A percentile compares a stretch with the other conserved stretches of the same genome.
Evolutionary conservation across 2,888 invertebrate species (phyloP).

Genomic region (Nemoura dubitans): DNA sequence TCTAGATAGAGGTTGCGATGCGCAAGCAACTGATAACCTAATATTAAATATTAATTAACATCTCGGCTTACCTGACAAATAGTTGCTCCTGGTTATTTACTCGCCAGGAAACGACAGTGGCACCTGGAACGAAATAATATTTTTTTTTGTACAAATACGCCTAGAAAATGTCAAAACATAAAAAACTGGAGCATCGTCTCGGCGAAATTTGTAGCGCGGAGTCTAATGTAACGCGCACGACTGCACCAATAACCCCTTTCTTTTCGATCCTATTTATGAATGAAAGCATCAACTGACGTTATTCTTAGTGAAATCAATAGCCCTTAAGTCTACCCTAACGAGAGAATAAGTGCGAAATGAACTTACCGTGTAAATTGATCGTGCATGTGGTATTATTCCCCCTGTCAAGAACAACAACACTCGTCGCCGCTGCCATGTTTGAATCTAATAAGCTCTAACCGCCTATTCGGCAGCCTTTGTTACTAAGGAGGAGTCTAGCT

Average conservation of each 20-base stretch:
- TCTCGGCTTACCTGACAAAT: slow-evolving; percentile 85
- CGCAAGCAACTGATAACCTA: not conserved
- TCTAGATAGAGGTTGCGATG: not conserved
- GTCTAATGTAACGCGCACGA: slow-evolving; percentile 49
- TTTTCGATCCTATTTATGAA: not conserved
- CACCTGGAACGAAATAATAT: slow-evolving; percentile 72
- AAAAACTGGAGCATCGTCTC: slow-evolving; percentile 51
- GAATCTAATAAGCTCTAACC: slow-evolving; percentile 53
- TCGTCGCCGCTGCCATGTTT: slow-evolving; percentile 75
- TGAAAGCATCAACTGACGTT: not conserved
- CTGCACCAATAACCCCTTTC: slow-evolving; percentile 33
- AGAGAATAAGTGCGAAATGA: not conserved
- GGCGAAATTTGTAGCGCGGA: slow-evolving; percentile 47
- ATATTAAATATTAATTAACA: not conserved
- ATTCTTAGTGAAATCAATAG: not conserved
- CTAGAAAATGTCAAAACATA: slow-evolving; percentile 50
- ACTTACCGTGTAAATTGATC: slow-evolving; percentile 94
- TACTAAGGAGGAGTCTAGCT: slow-evolving; percentile 31
- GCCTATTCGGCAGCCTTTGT: slow-evolving; percentile 51
- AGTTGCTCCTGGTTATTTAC: slow-evolving; percentile 96
- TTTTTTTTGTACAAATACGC: slow-evolving; percentile 42
- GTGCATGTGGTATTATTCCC: slow-evolving; percentile 97
- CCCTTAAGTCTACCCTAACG: not conserved
- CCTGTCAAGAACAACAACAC: slow-evolving; percentile 93
- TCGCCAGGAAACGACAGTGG: slow-evolving; percentile 95